Evolutionary conservation across 2,797 vertebrate species (phyloP), one percentile per base, ranked within the genome.

Genomic region (Gadopsis bispinosus): DNA sequence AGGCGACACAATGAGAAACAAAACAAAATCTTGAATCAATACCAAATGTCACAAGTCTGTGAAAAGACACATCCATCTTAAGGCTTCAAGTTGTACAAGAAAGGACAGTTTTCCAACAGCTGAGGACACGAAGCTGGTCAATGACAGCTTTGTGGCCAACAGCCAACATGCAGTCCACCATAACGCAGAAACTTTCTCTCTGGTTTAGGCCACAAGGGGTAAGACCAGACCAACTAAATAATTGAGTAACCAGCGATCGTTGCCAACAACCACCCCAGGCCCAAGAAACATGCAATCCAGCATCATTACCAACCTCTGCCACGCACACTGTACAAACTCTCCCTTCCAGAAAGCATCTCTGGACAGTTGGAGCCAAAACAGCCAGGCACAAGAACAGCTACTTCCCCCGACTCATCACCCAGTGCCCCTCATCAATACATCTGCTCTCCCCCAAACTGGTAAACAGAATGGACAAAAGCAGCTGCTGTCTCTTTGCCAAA

Each of bases 281-380:
- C 19, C 17, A 47, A 33, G 48, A 58, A 60, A 20, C 11, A 22
- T 19, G 33, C 39, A 20, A 20, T 69, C 59, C 59, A 65, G 26
- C 45, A 50, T 63, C 55, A 70, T 71, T 77, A 79, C 71, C 66
- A 77, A 59, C 20, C 16, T 59, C 61, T n/a, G 47, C 20, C 35
- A n/a, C 12, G 8, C 41, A 62, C 59, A 61, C 26, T 14, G 33
- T 75, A 17, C 41, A 64, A 64, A 56, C 35, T n/a, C 56, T 55
- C 26, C 35, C 29, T 58, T 70, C 48, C 41, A 51, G 54, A 41
- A 41, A 69, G n/a, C 60, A 73, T 35, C 43, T 59, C 10, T 11
- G 51, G 13, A 59, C 29, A 37, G 47, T 2, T 63, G 53, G 33
- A 78, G 56, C 39, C 45, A 68, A 73, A 66, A 53, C 65, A 70